Percentiles rank a stretch among this genome's conserved stretches.
Evolutionary conservation across 2,797 vertebrate genomes (phyloP).

Genomic region (Sebastolobus alascanus): DNA sequence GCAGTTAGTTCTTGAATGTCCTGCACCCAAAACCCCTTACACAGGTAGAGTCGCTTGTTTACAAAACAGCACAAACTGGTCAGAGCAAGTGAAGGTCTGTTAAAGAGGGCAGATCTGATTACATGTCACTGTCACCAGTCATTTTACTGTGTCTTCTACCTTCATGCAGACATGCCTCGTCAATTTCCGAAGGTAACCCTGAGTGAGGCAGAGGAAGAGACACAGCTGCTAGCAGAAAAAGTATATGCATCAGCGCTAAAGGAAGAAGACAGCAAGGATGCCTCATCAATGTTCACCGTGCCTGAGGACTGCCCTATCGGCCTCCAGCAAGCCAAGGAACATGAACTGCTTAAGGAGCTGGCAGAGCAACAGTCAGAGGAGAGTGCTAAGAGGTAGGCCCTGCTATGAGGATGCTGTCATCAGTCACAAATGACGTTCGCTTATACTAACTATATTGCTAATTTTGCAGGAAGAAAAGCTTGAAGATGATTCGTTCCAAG

Average conservation of each 20-base stretch:
- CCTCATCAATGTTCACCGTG: slow-evolving; percentile 91
- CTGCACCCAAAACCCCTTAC: not conserved
- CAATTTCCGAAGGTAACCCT: slow-evolving; percentile 93
- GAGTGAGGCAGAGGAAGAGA: slow-evolving; percentile 91
- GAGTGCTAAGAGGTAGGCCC: slow-evolving; percentile 89
- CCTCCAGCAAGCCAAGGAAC: slow-evolving; percentile 94
- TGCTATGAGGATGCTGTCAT: not conserved
- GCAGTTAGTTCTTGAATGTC: slow-evolving; percentile 7
- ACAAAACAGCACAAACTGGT: slow-evolving; percentile 52
- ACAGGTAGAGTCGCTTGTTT: slow-evolving; percentile 43
- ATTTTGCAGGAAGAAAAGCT: slow-evolving; percentile 92
- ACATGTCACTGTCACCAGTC: not conserved
- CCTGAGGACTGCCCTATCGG: slow-evolving; percentile 96
- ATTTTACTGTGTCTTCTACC: slow-evolving; percentile 17
- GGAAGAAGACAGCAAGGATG: slow-evolving; percentile 93
- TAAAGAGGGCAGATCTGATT: not conserved
- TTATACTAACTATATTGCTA: not conserved
- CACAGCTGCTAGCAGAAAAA: slow-evolving; percentile 91
- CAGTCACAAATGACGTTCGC: not conserved
- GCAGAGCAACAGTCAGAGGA: slow-evolving; percentile 93
- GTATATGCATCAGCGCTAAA: slow-evolving; percentile 93
- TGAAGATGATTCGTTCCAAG: slow-evolving; percentile 95
- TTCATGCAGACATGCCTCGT: slow-evolving; percentile 90
- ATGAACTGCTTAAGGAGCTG: slow-evolving; percentile 93
- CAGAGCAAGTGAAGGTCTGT: not conserved